Evolutionary conservation across 2,888 invertebrate species (phyloP).

Genomic region (Thecocarcelia acutangulata): DNA sequence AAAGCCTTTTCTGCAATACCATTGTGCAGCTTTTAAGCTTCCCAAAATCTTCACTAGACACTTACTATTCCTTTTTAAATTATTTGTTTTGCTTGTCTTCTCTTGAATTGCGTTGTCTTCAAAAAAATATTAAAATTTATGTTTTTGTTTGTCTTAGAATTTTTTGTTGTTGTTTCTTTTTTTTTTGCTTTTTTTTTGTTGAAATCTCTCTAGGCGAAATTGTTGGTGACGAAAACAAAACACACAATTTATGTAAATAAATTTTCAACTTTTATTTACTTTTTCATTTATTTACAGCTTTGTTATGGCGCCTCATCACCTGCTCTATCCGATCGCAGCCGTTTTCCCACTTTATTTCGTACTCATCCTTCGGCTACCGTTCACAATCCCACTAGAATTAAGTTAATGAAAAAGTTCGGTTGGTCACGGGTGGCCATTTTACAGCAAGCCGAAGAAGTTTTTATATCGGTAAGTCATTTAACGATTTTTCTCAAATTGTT

Average conservation of each 20-base stretch:
- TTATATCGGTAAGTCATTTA: slow-evolving; percentile 88
- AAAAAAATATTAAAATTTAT: slow-evolving; percentile 35
- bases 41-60: background rate
- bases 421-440: slow-evolving; percentile 99
- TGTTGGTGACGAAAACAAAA: background rate
- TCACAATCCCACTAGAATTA: slow-evolving; percentile 98
- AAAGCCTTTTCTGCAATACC: background rate
- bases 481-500: background rate
- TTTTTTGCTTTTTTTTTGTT: background rate
- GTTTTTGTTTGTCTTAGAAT: slow-evolving; percentile 13
- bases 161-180: too few relatives aligned
- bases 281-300: slow-evolving; percentile 84
- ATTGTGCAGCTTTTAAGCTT: background rate
- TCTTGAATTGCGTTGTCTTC: slow-evolving; percentile 20
- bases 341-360: slow-evolving; percentile 98
- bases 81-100: background rate
- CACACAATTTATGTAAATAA: background rate
- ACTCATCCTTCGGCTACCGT: slow-evolving; percentile 99
- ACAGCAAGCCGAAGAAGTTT: slow-evolving; percentile 99
- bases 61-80: background rate
- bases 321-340: slow-evolving; percentile 96
- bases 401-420: slow-evolving; percentile 97
- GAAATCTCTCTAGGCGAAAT: background rate
- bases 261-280: background rate
- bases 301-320: slow-evolving; percentile 99